phyloP scores from a whole-genome alignment of 2,113 vertebrate genomes.

The Gyps fulvus region DNA sequence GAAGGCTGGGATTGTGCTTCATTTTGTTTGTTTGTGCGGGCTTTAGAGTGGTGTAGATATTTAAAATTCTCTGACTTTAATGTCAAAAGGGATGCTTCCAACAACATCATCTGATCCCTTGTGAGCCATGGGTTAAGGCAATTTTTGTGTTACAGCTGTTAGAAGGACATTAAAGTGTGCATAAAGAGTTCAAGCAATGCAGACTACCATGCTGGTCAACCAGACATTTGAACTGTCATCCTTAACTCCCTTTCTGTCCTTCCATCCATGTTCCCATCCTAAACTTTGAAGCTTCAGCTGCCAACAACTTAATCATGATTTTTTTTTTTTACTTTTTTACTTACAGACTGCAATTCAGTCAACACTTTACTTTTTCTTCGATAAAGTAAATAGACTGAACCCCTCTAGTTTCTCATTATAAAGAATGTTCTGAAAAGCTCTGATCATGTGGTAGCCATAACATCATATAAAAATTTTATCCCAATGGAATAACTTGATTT shows the following conservation, averaged over 20 bases:
- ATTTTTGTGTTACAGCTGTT: background rate
- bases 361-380: background rate
- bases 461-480: background rate
- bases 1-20: fast-evolving
- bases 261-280: background rate
- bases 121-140: background rate
- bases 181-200: background rate
- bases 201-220: fast-evolving
- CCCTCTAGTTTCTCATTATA: background rate
- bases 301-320: fast-evolving
- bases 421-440: background rate
- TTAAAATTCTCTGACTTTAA: background rate
- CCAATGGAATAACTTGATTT: background rate
- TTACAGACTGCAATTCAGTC: background rate
- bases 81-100: fast-evolving
- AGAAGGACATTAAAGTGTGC: background rate
- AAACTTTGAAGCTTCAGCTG: background rate
- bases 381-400: background rate
- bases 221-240: background rate
- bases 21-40: background rate
- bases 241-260: background rate
- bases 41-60: background rate
- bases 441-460: background rate
- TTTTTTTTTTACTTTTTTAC: background rate
- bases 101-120: background rate